These are phyloP conservation scores for Bembecia ichneumoniformis DNA, from an alignment of 2,888 invertebrate genomes.

Conservation along the genomic window DNA sequence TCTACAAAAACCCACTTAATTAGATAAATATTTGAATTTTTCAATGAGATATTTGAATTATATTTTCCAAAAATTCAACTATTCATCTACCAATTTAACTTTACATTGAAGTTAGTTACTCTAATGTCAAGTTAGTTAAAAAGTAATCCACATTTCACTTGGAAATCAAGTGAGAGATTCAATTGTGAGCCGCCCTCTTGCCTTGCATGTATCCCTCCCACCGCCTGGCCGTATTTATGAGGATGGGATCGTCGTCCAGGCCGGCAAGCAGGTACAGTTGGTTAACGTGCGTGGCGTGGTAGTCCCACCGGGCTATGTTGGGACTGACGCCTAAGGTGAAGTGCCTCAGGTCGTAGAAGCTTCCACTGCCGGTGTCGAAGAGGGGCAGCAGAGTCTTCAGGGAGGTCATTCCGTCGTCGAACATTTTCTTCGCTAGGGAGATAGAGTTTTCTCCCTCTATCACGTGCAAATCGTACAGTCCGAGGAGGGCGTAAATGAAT, in stretches of 20 bases:
- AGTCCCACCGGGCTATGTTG: constrained; percentile 98
- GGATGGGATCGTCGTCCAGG: constrained; percentile 85
- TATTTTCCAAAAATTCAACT: too few species aligned
- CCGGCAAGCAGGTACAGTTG: constrained; percentile 91
- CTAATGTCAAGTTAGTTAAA: too few species aligned
- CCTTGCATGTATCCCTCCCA: constrained; percentile 98
- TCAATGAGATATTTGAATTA: too few species aligned
- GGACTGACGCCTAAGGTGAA: constrained; percentile 90
- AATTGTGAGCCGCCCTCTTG: constrained; percentile 95
- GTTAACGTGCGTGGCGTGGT: constrained; percentile 98
- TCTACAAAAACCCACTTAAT: too few species aligned
- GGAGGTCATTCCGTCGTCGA: constrained; percentile 87
- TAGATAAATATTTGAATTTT: too few species aligned
- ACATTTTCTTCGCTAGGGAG: constrained; percentile 81
- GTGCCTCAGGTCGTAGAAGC: constrained; percentile 96
- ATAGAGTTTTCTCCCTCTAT: constrained; percentile 80
- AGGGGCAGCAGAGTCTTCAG: constrained; percentile 89
- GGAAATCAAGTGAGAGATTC: constrained; percentile 21
- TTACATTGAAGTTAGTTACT: too few species aligned
- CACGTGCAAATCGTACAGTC: constrained; percentile 93
- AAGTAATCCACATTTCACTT: too few species aligned
- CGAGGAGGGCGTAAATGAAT: constrained; percentile 96
- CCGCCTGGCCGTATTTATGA: constrained; percentile 86
- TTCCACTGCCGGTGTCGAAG: constrained; percentile 96
- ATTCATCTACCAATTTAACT: too few species aligned